Evolutionary conservation across 1,140 invertebrate species (phyloP).

Genomic region (Hylyphantes graminicola): DNA sequence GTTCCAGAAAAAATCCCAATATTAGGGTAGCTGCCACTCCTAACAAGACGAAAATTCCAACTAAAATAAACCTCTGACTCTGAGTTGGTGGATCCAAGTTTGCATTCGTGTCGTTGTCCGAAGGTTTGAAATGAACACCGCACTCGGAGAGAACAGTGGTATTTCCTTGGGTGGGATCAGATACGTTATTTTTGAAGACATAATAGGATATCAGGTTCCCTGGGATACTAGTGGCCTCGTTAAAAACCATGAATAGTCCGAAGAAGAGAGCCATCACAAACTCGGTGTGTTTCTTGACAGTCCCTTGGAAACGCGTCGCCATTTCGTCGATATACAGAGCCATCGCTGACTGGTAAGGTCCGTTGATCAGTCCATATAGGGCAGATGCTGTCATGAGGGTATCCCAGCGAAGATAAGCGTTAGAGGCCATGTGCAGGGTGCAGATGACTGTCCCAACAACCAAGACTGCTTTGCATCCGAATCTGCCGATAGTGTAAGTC

Average conservation of each 20-base stretch:
- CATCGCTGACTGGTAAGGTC: slow-evolving; percentile 71
- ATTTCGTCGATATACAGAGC: slow-evolving; percentile 71
- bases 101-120: slow-evolving; percentile 5
- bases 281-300: background rate
- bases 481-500: slow-evolving; percentile 49
- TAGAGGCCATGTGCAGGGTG: slow-evolving; percentile 67
- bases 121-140: background rate
- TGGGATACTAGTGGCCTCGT: background rate
- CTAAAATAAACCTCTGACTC: slow-evolving; percentile 86
- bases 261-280: slow-evolving; percentile 33
- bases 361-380: slow-evolving; percentile 68
- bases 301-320: slow-evolving; percentile 60
- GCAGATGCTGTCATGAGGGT: slow-evolving; percentile 68
- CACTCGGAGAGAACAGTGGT: background rate
- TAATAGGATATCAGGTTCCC: slow-evolving; percentile 41
- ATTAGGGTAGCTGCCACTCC: slow-evolving; percentile 85
- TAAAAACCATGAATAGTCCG: slow-evolving; percentile 12
- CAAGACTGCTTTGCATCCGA: slow-evolving; percentile 69
- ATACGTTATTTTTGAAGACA: slow-evolving; percentile 16
- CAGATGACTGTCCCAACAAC: slow-evolving; percentile 66
- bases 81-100: slow-evolving; percentile 67
- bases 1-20: slow-evolving; percentile 88
- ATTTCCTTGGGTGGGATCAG: background rate
- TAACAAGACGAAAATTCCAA: slow-evolving; percentile 88
- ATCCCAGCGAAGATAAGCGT: slow-evolving; percentile 65